Percentiles rank a stretch among this genome's conserved stretches.
Evolutionary conservation across 2,888 invertebrate species (phyloP).

Genomic region (Osedax frankpressi): DNA sequence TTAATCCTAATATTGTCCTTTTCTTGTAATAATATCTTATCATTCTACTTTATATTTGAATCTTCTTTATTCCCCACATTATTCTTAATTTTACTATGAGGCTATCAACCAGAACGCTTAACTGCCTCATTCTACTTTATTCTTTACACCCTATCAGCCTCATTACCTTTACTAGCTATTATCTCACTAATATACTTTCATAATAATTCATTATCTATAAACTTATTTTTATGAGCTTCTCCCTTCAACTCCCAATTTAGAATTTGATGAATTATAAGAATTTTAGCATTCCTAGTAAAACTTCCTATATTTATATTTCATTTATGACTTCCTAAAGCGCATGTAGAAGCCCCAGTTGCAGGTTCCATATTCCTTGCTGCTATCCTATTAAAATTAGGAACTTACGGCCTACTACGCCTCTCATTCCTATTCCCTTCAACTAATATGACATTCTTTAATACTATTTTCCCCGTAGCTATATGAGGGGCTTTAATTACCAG

Average conservation of each 20-base stretch:
- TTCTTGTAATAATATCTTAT: slow-evolving; percentile 53
- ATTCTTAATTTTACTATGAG: slow-evolving; percentile 58
- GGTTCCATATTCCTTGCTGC: slow-evolving; percentile 65
- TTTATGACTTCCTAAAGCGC: slow-evolving; percentile 61
- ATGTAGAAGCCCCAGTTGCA: slow-evolving; percentile 62
- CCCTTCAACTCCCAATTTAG: background rate
- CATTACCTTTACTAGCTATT: slow-evolving; percentile 54
- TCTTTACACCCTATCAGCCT: slow-evolving; percentile 60
- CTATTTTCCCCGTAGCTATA: slow-evolving; percentile 23
- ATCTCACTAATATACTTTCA: slow-evolving; percentile 21
- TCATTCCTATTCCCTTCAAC: slow-evolving; percentile 40
- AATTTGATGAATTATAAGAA: slow-evolving; percentile 49
- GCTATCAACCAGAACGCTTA: slow-evolving; percentile 59
- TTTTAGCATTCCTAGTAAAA: slow-evolving; percentile 60
- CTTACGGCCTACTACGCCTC: slow-evolving; percentile 57
- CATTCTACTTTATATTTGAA: slow-evolving; percentile 63
- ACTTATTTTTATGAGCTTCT: background rate
- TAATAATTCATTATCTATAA: background rate
- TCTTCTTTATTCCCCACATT: slow-evolving; percentile 57
- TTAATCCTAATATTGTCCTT: slow-evolving; percentile 52
- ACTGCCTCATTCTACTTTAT: slow-evolving; percentile 58
- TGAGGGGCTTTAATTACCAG: slow-evolving; percentile 48
- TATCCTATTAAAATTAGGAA: slow-evolving; percentile 60
- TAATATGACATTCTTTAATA: background rate
- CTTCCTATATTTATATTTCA: slow-evolving; percentile 60